Base-by-base conservation (phyloP, 2,888 invertebrate species). In the Platycnemis pennipes region DNA sequence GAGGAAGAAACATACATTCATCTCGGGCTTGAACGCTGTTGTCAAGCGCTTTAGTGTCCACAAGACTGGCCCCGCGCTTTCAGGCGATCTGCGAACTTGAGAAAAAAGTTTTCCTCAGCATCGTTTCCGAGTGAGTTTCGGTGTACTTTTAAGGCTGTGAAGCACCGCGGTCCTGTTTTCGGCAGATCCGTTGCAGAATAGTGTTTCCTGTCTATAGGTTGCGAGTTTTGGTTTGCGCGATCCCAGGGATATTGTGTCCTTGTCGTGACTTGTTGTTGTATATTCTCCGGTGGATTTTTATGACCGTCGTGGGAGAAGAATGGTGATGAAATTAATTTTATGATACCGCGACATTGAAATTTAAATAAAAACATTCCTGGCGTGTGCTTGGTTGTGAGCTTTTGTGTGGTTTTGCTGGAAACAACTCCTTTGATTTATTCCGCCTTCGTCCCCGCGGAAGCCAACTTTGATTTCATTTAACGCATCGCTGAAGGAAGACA, bases 401-500 rank as follows among this genome's bases (percentile, higher is more conserved):
- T 37, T 26, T 37, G 77, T 37, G n/a, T n/a, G n/a, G n/a, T n/a
- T n/a, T n/a, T n/a, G n/a, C 37, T 31, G 31, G 8, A 37, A 77
- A n/a, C 26, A 26, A 1, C 77, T 0, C 7, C 77, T 77, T n/a
- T 5, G 37, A 77, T 13, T 3, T n/a, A n/a, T n/a, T 1, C 37
- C 77, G 77, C 37, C 77, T 77, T 37, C 0, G 63, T 77, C 31
- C n/a, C n/a, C 77, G 3, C 77, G 31, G 77, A 37, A 77, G 77
- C 26, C 77, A 22, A 37, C 77, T 77, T 11, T 13, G 31, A 77
- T 77, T 77, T 31, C 77, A 77, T 37, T 31, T 77, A 37, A 77
- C 77, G 77, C 77, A 77, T 77, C 77, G 77, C 37, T 77, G 77
- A 77, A 77, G 77, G 31, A 37, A 77, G 77, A 77, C 77, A 77